Conservation (phyloP, 2,113 vertebrate genomes). For the Clarias gariepinus region DNA sequence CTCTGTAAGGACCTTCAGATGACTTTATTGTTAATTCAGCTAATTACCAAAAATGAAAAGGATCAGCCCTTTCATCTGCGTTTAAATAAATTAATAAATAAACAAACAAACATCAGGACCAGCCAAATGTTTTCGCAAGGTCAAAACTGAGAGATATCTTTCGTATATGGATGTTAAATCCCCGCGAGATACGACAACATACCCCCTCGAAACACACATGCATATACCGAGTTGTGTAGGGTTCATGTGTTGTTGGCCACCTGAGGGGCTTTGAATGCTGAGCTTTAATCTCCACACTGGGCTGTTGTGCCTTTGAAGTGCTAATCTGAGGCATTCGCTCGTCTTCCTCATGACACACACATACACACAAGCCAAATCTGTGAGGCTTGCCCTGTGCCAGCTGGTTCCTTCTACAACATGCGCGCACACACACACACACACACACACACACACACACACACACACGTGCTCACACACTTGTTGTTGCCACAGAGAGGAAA, state of each 20-base stretch:
- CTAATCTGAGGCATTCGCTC: conserved; percentile 63
- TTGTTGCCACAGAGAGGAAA: conserved; percentile 6
- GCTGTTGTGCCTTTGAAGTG: conserved; percentile 73
- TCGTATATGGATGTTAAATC: no score
- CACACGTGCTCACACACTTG: not conserved
- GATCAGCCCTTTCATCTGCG: no score
- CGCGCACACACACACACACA: conserved; percentile 9
- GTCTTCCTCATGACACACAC: conserved; percentile 45
- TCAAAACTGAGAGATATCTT: no score
- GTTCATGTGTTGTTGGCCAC: conserved; percentile 66
- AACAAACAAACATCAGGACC: no score
- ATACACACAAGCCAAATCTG: conserved; percentile 34
- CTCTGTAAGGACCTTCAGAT: no score
- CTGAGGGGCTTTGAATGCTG: conserved; percentile 72
- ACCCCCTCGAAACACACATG: not conserved
- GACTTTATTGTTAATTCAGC: no score
- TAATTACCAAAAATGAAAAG: no score
- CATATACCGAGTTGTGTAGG: conserved; percentile 35
- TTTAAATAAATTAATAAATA: no score
- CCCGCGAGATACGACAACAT: no score
- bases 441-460: conserved; percentile 5
- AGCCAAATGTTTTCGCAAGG: no score
- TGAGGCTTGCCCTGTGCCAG: conserved; percentile 27
- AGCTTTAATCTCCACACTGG: conserved; percentile 75
- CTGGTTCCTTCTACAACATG: conserved; percentile 27